phyloP scores from a whole-genome alignment of 1,140 invertebrate genomes.

The Drosophila busckii region DNA sequence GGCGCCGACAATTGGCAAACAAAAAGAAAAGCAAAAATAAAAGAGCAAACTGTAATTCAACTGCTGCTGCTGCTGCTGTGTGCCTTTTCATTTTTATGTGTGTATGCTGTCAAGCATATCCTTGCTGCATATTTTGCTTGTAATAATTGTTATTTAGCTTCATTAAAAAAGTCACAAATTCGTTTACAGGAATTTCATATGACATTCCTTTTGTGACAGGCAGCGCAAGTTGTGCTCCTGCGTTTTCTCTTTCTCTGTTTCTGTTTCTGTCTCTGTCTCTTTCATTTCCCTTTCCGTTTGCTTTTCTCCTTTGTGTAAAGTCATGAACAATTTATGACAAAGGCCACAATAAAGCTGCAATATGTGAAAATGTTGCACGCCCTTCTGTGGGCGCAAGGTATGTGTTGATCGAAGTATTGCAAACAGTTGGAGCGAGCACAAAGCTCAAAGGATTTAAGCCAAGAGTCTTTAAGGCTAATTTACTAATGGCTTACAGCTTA shows the following conservation, averaged over 20 bases:
- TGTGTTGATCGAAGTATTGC: too few relatives aligned
- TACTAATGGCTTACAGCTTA: too few relatives aligned
- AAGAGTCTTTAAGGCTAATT: too few relatives aligned
- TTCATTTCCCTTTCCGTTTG: too few relatives aligned
- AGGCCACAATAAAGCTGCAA: not conserved
- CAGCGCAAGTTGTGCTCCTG: too few relatives aligned
- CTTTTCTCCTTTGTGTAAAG: conserved; percentile 14
- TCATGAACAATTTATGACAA: conserved; percentile 53
- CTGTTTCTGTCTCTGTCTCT: too few relatives aligned
- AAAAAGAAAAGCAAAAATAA: conserved; percentile 11
- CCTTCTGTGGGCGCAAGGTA: too few relatives aligned
- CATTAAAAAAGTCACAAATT: conserved; percentile 74
- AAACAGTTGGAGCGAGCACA: too few relatives aligned
- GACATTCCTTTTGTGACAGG: conserved; percentile 53
- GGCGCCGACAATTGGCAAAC: not conserved
- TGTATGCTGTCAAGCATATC: too few relatives aligned
- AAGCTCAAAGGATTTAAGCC: too few relatives aligned
- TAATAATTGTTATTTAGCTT: conserved; percentile 71
- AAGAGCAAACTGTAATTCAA: conserved; percentile 31
- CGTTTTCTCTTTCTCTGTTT: too few relatives aligned
- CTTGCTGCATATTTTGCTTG: conserved; percentile 46
- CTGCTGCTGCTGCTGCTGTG: conserved; percentile 1
- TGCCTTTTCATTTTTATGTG: too few relatives aligned
- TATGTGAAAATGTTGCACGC: not conserved
- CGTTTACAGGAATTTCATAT: conserved; percentile 65